Evolutionary conservation across 2,797 vertebrate species (phyloP).

Genomic region (Danio kyathit): DNA sequence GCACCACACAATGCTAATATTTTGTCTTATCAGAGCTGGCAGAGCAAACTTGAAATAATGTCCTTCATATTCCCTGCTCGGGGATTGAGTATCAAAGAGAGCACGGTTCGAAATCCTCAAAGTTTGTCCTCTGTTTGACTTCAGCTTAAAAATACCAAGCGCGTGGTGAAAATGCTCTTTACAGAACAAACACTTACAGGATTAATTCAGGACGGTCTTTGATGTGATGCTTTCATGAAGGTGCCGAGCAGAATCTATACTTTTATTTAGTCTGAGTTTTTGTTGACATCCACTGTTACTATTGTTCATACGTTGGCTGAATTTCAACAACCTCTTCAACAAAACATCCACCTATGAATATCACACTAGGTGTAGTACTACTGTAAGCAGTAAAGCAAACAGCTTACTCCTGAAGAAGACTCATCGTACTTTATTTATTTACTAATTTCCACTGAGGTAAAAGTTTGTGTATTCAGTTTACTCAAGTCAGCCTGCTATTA

Average conservation of each 20-base stretch:
- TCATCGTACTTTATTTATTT: no score
- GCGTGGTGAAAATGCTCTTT: conserved; percentile 16
- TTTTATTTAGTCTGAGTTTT: conserved; percentile 1
- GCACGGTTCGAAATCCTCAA: conserved; percentile 10
- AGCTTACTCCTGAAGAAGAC: not conserved
- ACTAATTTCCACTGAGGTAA: not conserved
- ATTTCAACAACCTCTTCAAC: not conserved
- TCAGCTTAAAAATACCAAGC: conserved; percentile 25
- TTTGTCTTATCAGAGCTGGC: conserved; percentile 61
- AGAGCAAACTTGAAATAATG: conserved; percentile 69
- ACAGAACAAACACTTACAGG: not conserved
- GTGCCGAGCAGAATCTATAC: not conserved
- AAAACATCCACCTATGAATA: not conserved
- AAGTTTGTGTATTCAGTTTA: no score
- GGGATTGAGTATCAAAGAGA: conserved; percentile 49
- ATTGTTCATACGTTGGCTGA: not conserved
- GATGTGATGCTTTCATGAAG: not conserved
- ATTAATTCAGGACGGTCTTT: not conserved
- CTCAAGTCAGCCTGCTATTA: no score
- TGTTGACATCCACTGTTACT: not conserved
- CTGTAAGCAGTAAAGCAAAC: not conserved
- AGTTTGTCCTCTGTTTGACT: conserved; percentile 26
- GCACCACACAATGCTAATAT: conserved; percentile 64
- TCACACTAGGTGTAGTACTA: not conserved
- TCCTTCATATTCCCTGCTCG: conserved; percentile 50